Base-by-base conservation (phyloP, 2,888 invertebrate genomes). In the Rhingia campestris region DNA sequence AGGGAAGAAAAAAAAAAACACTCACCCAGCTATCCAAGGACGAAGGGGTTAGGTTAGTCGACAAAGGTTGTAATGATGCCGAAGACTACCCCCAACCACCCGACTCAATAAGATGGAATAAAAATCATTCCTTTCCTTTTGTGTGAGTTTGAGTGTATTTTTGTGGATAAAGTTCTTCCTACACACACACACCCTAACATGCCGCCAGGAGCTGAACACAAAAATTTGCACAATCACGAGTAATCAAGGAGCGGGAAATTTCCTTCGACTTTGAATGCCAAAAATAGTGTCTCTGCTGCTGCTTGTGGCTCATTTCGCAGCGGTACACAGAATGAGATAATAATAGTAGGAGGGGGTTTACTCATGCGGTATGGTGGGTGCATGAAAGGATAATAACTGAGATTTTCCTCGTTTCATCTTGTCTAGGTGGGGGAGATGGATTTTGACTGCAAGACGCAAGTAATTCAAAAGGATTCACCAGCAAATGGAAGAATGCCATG, bases 181-280 rank as follows among this genome's bases (percentile, higher is more conserved):
- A 2, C 2, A 22, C 22, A 22, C 22, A 22, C 22, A 22, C 22
- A 22, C 49, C 10, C 10, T 10, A 35, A 45, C 45, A 37, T 10
- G 12, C n/a, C 47, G 61, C 63, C 54, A 64, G 63, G 22, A 47
- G 49, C n/a, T 37, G 58, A 33, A n/a, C 61, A 47, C 33, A 9
- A 77, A 41, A 77, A 77, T 58, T 58, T 72, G 30, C 77, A 77
- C 77, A 77, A 77, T 77, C 70, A 70, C 64, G 64, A 77, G 70
- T 77, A 77, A 77, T 77, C 77, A 77, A 64, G 70, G 64, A 70
- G 70, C 37, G 58, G 58, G 51, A 56, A 53, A 37, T 56, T 53
- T 45, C 32, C 66, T 45, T 45, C 51, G 67, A 1, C 67, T 61
- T 54, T 76, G 67, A 61, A 66, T 73, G 73, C 73, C 73, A 73